Conservation (phyloP, 1,140 invertebrate genomes). For the Olivierus martensii region DNA sequence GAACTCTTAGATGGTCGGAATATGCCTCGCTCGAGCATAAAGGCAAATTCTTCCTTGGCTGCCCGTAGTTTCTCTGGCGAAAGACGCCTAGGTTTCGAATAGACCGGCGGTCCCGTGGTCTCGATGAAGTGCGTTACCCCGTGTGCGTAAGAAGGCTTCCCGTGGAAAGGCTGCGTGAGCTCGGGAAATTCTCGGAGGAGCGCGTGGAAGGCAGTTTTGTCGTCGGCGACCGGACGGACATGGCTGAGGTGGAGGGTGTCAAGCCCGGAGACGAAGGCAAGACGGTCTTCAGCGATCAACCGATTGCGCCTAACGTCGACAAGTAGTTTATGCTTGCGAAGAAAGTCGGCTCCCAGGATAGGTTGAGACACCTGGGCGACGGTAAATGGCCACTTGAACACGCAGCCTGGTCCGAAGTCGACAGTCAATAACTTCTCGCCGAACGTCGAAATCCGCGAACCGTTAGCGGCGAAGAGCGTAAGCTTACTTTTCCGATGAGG, state of each 20-base stretch:
- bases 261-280: too few species aligned
- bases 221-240: too few species aligned
- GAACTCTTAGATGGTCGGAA: constrained; percentile 26
- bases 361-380: not conserved
- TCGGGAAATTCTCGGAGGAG: too few species aligned
- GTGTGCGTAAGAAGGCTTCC: not conserved
- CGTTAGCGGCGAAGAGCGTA: not conserved
- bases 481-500: not conserved
- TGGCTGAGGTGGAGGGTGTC: too few species aligned
- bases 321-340: not conserved
- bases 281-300: too few species aligned
- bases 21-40: constrained; percentile 19
- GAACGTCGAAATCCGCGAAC: not conserved
- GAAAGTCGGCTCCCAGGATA: not conserved
- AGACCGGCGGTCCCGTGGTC: not conserved
- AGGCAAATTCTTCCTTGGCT: not conserved
- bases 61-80: not conserved
- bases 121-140: not conserved
- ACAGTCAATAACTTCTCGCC: not conserved
- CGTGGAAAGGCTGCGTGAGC: too few species aligned
- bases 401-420: not conserved
- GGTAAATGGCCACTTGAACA: not conserved
- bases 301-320: not conserved
- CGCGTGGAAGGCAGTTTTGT: too few species aligned
- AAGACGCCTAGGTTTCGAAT: not conserved